Percentiles rank a stretch among this genome's conserved stretches.
These are phyloP conservation scores for Rhabdornis inornatus DNA, from an alignment of 2,113 vertebrate genomes.

Conservation along the genomic window DNA sequence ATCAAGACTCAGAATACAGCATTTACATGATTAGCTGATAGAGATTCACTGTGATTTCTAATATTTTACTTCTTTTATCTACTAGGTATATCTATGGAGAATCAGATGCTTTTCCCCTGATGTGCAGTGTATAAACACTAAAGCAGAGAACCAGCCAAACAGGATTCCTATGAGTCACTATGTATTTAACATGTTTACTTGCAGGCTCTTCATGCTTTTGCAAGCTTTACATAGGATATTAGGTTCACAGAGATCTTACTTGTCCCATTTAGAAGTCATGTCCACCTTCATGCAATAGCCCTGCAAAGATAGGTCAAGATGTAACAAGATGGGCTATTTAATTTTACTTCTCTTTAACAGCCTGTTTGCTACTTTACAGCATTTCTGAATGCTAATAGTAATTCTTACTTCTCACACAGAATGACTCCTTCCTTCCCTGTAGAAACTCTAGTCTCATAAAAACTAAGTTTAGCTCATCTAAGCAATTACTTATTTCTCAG, in stretches of 20 bases:
- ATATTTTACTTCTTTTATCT: neutral
- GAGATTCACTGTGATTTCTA: neutral
- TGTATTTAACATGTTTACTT: neutral
- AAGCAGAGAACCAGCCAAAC: neutral
- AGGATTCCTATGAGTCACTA: constrained; percentile 10
- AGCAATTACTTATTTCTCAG: neutral
- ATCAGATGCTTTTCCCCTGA: neutral
- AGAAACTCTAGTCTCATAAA: neutral
- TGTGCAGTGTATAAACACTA: neutral
- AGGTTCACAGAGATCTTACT: neutral
- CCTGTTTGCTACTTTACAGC: neutral
- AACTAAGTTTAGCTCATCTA: neutral
- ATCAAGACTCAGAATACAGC: neutral
- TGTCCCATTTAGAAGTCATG: neutral
- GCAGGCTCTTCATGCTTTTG: neutral
- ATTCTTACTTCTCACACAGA: neutral
- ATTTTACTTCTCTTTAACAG: neutral
- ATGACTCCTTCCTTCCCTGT: neutral
- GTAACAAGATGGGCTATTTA: neutral
- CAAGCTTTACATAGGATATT: neutral
- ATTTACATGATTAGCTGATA: neutral
- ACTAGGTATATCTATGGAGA: neutral
- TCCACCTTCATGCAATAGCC: neutral
- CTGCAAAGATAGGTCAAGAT: neutral
- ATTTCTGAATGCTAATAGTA: neutral